Evolutionary conservation across 1,140 invertebrate species (phyloP).

Genomic region (Oedothorax gibbosus): DNA sequence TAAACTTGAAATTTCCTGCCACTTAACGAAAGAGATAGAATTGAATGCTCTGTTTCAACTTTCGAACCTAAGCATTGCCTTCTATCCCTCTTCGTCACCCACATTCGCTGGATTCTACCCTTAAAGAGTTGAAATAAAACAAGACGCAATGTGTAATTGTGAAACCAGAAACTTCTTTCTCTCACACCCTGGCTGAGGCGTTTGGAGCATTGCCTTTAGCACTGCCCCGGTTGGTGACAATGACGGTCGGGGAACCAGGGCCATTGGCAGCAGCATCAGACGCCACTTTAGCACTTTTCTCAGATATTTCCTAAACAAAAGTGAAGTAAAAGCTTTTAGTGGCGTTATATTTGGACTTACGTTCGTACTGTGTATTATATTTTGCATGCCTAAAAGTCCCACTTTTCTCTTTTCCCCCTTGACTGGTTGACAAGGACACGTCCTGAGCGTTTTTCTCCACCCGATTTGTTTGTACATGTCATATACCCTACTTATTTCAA

Average conservation of each 20-base stretch:
- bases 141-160: neutral
- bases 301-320: conserved; percentile 36
- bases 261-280: conserved; percentile 40
- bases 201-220: conserved; percentile 14
- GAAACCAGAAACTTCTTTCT: conserved; percentile 13
- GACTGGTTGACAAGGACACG: too few species aligned
- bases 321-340: too few species aligned
- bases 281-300: conserved; percentile 27
- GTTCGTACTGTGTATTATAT: too few species aligned
- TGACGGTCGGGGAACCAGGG: conserved; percentile 54
- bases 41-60: conserved; percentile 6
- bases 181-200: conserved; percentile 51
- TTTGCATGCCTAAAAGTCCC: too few species aligned
- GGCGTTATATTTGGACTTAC: too few species aligned
- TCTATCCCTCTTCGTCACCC: conserved; percentile 20
- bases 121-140: conserved; percentile 36
- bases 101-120: conserved; percentile 19
- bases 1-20: conserved; percentile 17
- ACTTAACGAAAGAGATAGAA: conserved; percentile 35
- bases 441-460: too few species aligned
- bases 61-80: conserved; percentile 13
- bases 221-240: conserved; percentile 28
- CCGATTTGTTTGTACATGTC: too few species aligned
- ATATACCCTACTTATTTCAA: too few species aligned
- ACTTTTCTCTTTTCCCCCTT: too few species aligned